Evolutionary conservation across 92 coral and sea anemone species (phyloP), one percentile per base, ranked within the genome.

Genomic region (Desmophyllum pertusum): DNA sequence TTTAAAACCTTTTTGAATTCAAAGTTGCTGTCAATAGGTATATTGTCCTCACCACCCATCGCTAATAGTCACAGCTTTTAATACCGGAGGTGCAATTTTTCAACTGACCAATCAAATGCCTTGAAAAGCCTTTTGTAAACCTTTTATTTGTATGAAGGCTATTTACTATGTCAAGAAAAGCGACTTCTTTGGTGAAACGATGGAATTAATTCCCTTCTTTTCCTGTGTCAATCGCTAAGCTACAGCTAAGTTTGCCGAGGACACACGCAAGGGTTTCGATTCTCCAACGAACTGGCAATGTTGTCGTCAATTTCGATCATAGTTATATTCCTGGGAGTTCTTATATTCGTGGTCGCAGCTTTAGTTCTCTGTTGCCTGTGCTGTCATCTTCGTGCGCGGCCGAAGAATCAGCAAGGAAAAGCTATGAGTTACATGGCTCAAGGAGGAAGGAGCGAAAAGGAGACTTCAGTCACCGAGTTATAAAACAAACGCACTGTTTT

Each of bases 301-400:
- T 55, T 94, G 85, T 94, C 98, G 10, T 96, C 99, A 6, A 88
- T 96, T 29, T 96, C 99, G 0, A 92, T 96, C 9, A 92, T 96
- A 38, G 98, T 96, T 23, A 96, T 96, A 38, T 96, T 96, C 67
- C 95, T 96, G 21, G 99, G 99, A 4, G 97, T 93, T 40, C 73
- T 96, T 39, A 89, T 96, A 21, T 96, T 96, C 79, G 92, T 94
- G 19, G 98, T 96, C 0, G 98, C 99, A 0, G 98, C 95, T 1
- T 88, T 96, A 46, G 93, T 96, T 36, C 85, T 96, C 11, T 96
- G 99, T 53, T 96, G 99, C 45, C 75, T 96, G 18, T 89, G 94
- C 43, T 96, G 99, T 19, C 98, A 93, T 59, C 71, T 96, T 13
- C 94, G 99, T 25, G 85, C 94, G 43, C 70, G 95, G 33, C 89